A percentile compares a stretch with the other conserved stretches of the same genome.
phyloP scores from a whole-genome alignment of 23 tunicate species.

The Trididemnum nubilum region DNA sequence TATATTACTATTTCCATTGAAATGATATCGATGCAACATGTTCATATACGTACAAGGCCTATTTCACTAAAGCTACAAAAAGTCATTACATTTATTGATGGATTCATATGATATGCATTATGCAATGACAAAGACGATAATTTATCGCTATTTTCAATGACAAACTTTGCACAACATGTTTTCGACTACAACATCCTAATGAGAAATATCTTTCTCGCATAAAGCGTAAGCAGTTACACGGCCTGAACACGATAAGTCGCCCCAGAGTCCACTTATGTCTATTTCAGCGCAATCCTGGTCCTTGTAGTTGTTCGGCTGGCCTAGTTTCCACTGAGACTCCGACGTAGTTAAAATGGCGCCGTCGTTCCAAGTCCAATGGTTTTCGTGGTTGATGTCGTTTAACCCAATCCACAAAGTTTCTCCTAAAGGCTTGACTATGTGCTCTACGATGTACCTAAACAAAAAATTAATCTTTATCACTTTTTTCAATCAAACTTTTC shows the following conservation, averaged over 20 bases:
- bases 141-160: not conserved
- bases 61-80: too few relatives aligned
- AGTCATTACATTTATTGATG: too few relatives aligned
- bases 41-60: too few relatives aligned
- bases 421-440: slow-evolving; percentile 1
- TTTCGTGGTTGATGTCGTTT: slow-evolving; percentile 11
- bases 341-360: not conserved
- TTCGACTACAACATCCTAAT: not conserved
- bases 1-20: too few relatives aligned
- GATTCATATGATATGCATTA: too few relatives aligned
- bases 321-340: slow-evolving; percentile 10
- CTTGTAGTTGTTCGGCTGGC: slow-evolving; percentile 31
- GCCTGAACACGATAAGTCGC: slow-evolving; percentile 22
- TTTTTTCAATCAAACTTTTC: too few relatives aligned
- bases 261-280: slow-evolving; percentile 3
- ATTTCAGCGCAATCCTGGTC: slow-evolving; percentile 42
- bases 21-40: too few relatives aligned
- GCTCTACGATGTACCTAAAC: not conserved
- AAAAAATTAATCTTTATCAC: not conserved
- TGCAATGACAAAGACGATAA: too few relatives aligned
- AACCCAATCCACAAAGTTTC: slow-evolving; percentile 35
- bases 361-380: slow-evolving; percentile 32
- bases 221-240: slow-evolving; percentile 4
- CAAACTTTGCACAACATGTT: not conserved
- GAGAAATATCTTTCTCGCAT: slow-evolving; percentile 20